A percentile compares a stretch with the other conserved stretches of the same genome.
Evolutionary conservation across 2,888 invertebrate genomes (phyloP).

Genomic region (Sarcophaga carnaria): DNA sequence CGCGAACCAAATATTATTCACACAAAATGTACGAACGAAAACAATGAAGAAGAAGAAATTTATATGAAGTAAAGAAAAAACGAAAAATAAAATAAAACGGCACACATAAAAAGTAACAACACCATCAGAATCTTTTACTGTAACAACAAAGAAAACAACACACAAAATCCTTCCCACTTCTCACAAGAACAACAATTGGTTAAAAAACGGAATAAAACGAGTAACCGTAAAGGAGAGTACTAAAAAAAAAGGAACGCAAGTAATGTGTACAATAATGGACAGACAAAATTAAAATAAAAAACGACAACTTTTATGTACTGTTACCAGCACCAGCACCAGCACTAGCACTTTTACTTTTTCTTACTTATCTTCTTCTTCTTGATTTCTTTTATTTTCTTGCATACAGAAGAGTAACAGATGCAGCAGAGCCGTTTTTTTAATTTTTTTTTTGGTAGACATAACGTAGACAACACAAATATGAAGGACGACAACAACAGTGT

Average conservation of each 20-base stretch:
- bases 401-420: not conserved
- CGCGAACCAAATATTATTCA: conserved; percentile 65
- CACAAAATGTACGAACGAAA: conserved; percentile 4
- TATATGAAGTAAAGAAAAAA: conserved; percentile 34
- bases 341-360: not conserved
- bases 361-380: not conserved
- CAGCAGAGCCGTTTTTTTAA: not conserved
- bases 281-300: not conserved
- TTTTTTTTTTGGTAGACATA: conserved; percentile 65
- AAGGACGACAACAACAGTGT: conserved; percentile 55
- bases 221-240: not conserved
- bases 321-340: not conserved
- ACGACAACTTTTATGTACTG: not conserved
- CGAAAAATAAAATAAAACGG: conserved; percentile 26
- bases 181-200: conserved; percentile 14
- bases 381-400: not conserved
- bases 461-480: conserved; percentile 64
- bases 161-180: conserved; percentile 35
- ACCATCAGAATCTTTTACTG: conserved; percentile 39
- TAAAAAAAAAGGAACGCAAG: not conserved
- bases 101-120: conserved; percentile 49
- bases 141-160: conserved; percentile 11
- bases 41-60: conserved; percentile 49
- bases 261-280: not conserved
- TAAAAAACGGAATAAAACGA: not conserved